Evolutionary conservation across 2,888 invertebrate species (phyloP).

Genomic region (Ectemnius continuus): DNA sequence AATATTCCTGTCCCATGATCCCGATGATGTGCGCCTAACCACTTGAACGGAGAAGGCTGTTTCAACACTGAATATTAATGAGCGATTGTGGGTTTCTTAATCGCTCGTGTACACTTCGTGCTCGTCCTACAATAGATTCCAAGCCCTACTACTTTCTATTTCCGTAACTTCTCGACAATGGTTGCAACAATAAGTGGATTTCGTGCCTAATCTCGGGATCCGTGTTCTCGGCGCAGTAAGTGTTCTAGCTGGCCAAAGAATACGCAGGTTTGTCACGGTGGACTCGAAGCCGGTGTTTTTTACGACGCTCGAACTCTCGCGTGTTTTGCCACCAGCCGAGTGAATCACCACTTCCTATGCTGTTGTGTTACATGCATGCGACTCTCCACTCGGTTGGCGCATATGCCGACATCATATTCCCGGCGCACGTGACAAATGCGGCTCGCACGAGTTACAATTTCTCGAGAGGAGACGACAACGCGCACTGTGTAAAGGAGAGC

Average conservation of each 20-base stretch:
- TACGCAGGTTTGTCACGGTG: conserved; percentile 5
- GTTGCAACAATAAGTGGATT: background rate
- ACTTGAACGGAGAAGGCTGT: too few relatives aligned
- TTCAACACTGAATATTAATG: too few relatives aligned
- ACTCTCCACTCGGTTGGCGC: background rate
- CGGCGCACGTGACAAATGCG: background rate
- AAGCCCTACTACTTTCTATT: too few relatives aligned
- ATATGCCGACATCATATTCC: conserved; percentile 1
- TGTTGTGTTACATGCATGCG: conserved; percentile 6
- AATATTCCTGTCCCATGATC: too few relatives aligned
- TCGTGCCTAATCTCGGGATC: conserved; percentile 42
- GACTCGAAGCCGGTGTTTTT: background rate
- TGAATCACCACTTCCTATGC: conserved; percentile 54
- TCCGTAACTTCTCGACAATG: conserved; percentile 35
- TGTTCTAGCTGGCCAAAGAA: conserved; percentile 9
- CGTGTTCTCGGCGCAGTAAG: conserved; percentile 13
- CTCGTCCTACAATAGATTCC: too few relatives aligned
- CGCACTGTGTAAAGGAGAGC: background rate
- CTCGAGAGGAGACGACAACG: background rate
- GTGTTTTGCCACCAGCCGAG: conserved; percentile 6
- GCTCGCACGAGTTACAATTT: background rate
- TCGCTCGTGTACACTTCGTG: too few relatives aligned
- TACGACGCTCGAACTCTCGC: background rate
- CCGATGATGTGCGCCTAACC: too few relatives aligned
- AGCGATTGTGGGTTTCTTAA: too few relatives aligned